Base-by-base conservation (phyloP, 2,797 vertebrate species). In the Champsocephalus esox region DNA sequence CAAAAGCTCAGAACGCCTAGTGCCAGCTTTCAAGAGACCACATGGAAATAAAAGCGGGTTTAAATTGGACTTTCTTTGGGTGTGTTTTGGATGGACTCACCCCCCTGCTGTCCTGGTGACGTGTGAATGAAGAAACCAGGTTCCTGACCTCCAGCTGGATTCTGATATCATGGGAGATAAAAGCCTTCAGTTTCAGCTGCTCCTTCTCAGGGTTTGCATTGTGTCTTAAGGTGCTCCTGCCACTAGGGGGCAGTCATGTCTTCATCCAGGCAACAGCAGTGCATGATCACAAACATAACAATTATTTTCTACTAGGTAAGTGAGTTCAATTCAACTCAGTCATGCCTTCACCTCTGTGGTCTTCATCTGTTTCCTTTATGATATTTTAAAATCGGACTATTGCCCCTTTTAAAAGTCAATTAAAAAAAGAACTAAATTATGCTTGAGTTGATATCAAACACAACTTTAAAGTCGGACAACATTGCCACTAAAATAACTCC, bases 191-290 rank as follows among this genome's bases (percentile, higher is more conserved):
- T 28, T 59, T 63, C 60, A 70, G 43, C 56, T 32, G 65, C 13
- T 80, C 49, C 65, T 60, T 52, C 81, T 87, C 85, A 88, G 85
- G 89, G 59, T 83, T 61, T 70, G 6, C 10, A 34, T 19, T 62
- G 34, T 44, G 50, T 73, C 38, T 3, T 49, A 71, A 44, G 82
- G 80, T 86, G 84, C 84, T 83, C 2, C 44, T 73, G 79, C 83
- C 85, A 76, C 82, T 32, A 65, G 80, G 61, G 68, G 85, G 70
- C 79, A 75, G 70, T 57, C 57, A 17, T 56, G 66, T 44, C 5
- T 66, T 79, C 55, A 56, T 68, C 70, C 57, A 32, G 43, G 61
- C 50, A 58, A 41, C 46, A 60, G 1, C 17, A n/a, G 17, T 8
- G 43, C 24, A 9, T 17, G 19, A 34, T 45, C 12, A 7, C 14